Conservation (phyloP, 2,888 invertebrate species). For the Phymatocera aterrima region DNA sequence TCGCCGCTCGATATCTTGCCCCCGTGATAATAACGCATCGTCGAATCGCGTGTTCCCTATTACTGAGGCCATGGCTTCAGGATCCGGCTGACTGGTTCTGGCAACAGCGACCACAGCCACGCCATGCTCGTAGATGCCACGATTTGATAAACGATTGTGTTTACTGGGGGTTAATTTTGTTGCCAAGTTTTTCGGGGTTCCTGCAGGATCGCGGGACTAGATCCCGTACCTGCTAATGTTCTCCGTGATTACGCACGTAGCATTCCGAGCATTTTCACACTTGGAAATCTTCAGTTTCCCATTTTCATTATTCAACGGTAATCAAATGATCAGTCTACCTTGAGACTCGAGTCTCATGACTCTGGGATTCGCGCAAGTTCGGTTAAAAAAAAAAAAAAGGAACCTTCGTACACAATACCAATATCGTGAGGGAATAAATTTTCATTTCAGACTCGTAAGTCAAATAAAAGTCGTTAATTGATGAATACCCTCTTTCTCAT, state of each 20-base stretch:
- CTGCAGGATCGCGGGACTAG: background rate
- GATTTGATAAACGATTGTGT: conserved; percentile 37
- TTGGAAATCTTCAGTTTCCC: background rate
- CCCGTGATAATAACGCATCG: conserved; percentile 39
- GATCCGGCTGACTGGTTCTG: conserved; percentile 25
- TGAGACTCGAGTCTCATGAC: background rate
- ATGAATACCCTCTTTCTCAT: background rate
- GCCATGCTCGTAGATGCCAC: conserved; percentile 32
- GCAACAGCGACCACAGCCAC: conserved; percentile 8
- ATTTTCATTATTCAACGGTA: background rate
- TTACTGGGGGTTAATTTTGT: conserved; percentile 36
- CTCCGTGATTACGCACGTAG: conserved; percentile 6
- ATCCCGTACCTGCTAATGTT: background rate
- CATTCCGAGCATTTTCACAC: conserved; percentile 23
- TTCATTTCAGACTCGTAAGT: background rate
- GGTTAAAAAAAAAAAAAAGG: background rate
- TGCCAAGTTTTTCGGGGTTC: background rate
- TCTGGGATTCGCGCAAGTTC: background rate
- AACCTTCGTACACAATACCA: too few relatives aligned
- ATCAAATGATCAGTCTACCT: background rate
- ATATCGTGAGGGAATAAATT: background rate
- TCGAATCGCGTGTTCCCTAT: conserved; percentile 28
- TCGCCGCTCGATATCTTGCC: conserved; percentile 28
- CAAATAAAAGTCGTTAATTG: background rate
- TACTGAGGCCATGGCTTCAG: conserved; percentile 3